Percentiles rank a stretch among this genome's conserved stretches.
Conservation (phyloP, 2,113 vertebrate genomes). For the Poeciliopsis occidentalis region DNA sequence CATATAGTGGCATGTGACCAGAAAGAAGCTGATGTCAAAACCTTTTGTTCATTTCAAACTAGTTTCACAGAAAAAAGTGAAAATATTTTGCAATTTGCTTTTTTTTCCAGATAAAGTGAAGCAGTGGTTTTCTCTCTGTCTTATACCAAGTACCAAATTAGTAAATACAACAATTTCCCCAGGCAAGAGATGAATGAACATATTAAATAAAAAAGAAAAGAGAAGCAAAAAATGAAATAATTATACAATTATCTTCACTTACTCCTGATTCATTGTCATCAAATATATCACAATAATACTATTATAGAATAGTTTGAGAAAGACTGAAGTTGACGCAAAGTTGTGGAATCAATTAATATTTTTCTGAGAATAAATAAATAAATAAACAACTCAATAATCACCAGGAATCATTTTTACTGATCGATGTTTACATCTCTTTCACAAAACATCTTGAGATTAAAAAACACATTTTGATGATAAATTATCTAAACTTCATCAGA, state of each 20-base stretch:
- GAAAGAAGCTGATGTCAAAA: background rate
- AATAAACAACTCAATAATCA: background rate
- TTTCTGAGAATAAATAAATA: background rate
- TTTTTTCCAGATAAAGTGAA: background rate
- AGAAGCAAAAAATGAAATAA: too few species aligned
- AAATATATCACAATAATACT: background rate
- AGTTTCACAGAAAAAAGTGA: background rate
- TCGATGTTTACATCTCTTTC: background rate
- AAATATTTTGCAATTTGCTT: background rate
- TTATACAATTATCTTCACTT: too few species aligned
- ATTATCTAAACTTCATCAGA: conserved; percentile 12
- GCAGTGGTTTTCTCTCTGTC: background rate
- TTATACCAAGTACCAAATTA: too few species aligned
- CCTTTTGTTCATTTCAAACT: background rate
- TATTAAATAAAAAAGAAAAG: too few species aligned
- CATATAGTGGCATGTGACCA: too few species aligned
- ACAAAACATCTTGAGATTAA: background rate
- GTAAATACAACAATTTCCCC: background rate
- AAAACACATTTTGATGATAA: too few species aligned
- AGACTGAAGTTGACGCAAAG: background rate
- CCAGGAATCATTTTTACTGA: background rate
- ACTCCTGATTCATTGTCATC: too few species aligned
- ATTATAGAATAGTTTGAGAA: background rate
- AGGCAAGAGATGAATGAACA: background rate
- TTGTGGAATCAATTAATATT: background rate